Conservation (phyloP, 2,888 invertebrate genomes). For the Plebejus melissa region DNA sequence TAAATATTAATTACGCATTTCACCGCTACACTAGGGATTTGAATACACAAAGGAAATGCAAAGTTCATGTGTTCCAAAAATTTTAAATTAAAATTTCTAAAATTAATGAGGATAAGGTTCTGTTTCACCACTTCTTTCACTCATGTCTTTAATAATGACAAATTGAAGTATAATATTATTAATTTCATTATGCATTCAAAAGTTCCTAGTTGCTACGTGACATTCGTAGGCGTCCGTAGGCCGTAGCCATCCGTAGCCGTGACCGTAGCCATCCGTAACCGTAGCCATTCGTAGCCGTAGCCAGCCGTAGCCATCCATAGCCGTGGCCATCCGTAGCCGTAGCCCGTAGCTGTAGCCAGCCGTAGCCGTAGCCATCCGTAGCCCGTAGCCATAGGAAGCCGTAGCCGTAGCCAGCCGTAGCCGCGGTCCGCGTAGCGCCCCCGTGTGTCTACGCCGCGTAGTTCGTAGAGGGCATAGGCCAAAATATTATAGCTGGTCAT, state of each 20-base stretch:
- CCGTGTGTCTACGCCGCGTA: background rate
- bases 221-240: background rate
- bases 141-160: background rate
- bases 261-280: background rate
- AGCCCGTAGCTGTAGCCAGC: background rate
- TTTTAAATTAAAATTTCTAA: background rate
- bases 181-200: background rate
- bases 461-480: background rate
- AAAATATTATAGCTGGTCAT: no score
- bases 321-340: background rate
- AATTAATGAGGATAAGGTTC: no score
- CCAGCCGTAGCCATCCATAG: background rate
- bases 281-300: background rate
- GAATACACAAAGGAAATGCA: background rate
- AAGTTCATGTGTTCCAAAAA: background rate
- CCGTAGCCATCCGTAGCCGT: background rate
- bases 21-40: background rate
- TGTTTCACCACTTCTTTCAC: no score
- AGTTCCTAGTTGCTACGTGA: background rate
- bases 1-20: constrained; percentile 21
- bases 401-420: background rate
- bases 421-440: background rate
- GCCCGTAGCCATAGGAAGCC: background rate
- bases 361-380: background rate
- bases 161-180: background rate